phyloP scores from a whole-genome alignment of 2,113 vertebrate species.

The Alosa alosa region DNA sequence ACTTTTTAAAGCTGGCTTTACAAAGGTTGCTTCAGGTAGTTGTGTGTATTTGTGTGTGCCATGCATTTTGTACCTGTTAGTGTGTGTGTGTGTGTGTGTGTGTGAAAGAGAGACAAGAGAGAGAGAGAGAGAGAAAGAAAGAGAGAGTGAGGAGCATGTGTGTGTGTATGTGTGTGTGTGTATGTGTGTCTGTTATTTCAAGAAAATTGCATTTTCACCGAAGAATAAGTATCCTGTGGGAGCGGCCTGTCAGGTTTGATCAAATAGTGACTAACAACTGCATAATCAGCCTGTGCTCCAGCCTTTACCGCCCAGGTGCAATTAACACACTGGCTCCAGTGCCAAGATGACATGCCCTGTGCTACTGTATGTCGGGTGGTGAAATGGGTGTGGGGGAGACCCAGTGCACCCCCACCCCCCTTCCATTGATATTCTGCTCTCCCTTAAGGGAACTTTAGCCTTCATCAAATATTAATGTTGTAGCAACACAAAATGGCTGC shows the following conservation, averaged over 20 bases:
- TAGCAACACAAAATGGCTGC: constrained; percentile 68
- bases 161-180: background rate
- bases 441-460: constrained; percentile 59
- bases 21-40: background rate
- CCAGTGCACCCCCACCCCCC: constrained; percentile 35
- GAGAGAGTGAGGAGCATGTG: background rate
- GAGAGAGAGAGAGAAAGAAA: too few relatives aligned
- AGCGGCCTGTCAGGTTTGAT: background rate
- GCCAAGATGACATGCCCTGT: background rate
- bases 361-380: background rate
- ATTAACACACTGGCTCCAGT: background rate
- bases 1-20: background rate
- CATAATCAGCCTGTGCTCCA: background rate
- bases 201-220: background rate
- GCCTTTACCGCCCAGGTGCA: constrained; percentile 8
- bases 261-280: constrained; percentile 13
- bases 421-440: constrained; percentile 55
- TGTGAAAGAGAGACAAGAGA: too few relatives aligned
- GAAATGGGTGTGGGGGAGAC: background rate
- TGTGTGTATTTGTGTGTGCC: too few relatives aligned
- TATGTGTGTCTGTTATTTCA: background rate
- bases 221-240: constrained; percentile 2
- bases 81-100: too few relatives aligned
- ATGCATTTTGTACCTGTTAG: too few relatives aligned
- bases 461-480: constrained; percentile 70